Evolutionary conservation across 2,888 invertebrate species (phyloP), one percentile per base, ranked within the genome.

Genomic region (Oxytorus armatus): DNA sequence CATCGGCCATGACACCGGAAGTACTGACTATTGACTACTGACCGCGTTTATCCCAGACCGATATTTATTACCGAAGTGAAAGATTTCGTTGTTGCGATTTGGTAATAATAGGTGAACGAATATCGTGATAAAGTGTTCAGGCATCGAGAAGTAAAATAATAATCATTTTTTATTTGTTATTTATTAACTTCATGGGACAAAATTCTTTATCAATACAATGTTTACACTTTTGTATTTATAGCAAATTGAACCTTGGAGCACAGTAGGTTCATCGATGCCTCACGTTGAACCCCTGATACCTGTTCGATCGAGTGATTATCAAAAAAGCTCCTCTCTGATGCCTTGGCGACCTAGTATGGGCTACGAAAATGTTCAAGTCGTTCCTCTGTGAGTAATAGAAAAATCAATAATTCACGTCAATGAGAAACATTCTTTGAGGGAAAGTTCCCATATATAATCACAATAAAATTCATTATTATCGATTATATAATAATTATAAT

Each of bases 211-310:
- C 16, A 1, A 33, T 29, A 25, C 3, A 25, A 1, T 18, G 7
- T 10, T n/a, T 5, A 44, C 1, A 42, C 16, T 42, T 36, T 36
- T 18, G n/a, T 53, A 53, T 83, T 74, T 86, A 3, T 86, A 96
- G 96, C 96, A 96, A 95, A 94, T 96, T 82, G 96, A 96, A 93
- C 95, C 96, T 93, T 95, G 96, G 95, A 95, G 94, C 86, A 93
- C 94, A 25, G 94, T 94, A 78, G 93, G 93, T 51, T 90, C 90
- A 57, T 93, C 94, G 8, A 93, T 93, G 76, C 94, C 95, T 14
- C 94, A 94, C 84, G 95, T 96, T 93, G 95, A 96, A 84, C 93
- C 95, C 16, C 92, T 93, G 69, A 92, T 94, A 81, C 95, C 96
- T 10, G 93, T 95, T 10, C 93, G 95, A 86, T 93, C 95, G 36